phyloP scores from a whole-genome alignment of 1,140 invertebrate genomes.

The Lucilia cuprina region DNA sequence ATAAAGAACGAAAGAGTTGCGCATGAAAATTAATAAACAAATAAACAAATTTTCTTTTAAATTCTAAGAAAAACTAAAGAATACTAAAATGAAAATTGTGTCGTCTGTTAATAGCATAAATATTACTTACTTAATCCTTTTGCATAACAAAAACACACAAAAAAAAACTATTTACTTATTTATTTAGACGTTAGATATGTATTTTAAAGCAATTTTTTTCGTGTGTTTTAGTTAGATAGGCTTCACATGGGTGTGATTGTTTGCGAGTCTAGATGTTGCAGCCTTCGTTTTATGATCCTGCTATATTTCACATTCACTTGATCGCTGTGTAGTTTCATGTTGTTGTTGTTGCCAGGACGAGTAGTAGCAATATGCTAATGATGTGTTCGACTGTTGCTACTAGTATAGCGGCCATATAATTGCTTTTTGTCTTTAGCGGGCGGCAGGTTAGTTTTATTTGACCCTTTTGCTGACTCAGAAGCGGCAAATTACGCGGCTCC shows the following conservation, averaged over 20 bases:
- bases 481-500: neutral
- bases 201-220: neutral
- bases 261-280: neutral
- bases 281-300: neutral
- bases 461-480: no score
- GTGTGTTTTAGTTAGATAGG: no score
- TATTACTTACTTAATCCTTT: no score
- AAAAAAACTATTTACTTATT: neutral
- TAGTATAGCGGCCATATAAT: neutral
- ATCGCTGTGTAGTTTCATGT: neutral
- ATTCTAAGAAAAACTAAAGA: neutral
- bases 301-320: neutral
- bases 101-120: neutral
- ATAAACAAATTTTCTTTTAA: neutral
- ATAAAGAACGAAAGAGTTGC: neutral
- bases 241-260: slow-evolving; percentile 2
- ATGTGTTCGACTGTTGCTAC: neutral
- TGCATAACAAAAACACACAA: neutral
- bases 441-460: neutral
- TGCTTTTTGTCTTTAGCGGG: neutral
- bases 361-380: slow-evolving; percentile 31
- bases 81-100: neutral
- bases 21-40: neutral
- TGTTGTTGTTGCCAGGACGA: neutral
- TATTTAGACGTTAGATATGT: neutral